phyloP scores from a whole-genome alignment of 2,113 vertebrate species.

The Aviceda subcristata region DNA sequence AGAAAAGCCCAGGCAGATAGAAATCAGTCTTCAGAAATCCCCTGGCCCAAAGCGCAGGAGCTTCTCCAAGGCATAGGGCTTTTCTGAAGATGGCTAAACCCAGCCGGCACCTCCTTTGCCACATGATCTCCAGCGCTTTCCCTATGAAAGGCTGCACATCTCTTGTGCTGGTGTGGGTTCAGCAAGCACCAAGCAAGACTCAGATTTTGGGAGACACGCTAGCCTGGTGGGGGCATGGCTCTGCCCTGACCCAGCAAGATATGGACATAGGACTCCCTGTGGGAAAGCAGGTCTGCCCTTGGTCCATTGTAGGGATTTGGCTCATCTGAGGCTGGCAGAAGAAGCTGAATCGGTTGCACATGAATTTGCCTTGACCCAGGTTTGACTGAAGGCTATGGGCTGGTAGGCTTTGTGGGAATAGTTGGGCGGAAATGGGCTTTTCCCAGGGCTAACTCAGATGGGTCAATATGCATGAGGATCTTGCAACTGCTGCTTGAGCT shows the following conservation, averaged over 20 bases:
- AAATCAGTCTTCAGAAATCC: not conserved
- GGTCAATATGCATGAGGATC: not conserved
- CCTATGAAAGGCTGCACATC: not conserved
- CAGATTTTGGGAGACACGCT: not conserved
- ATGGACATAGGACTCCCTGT: not conserved
- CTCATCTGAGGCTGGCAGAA: not conserved
- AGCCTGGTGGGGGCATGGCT: not conserved
- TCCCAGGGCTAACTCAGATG: not conserved
- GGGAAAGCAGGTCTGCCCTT: not conserved
- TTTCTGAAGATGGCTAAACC: not conserved
- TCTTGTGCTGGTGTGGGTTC: not conserved
- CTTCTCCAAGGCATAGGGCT: not conserved
- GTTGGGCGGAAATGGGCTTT: not conserved
- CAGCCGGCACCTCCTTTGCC: not conserved
- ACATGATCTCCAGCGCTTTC: not conserved
- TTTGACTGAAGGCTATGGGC: not conserved
- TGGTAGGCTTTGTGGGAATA: not conserved
- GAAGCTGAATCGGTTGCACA: not conserved
- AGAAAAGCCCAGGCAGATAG: not conserved
- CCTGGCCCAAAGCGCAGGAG: not conserved
- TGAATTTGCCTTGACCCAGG: not conserved
- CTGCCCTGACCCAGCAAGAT: not conserved
- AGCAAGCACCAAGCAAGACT: not conserved
- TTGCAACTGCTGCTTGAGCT: not conserved
- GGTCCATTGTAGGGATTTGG: not conserved